A percentile compares a stretch with the other conserved stretches of the same genome.
Evolutionary conservation across 2,113 vertebrate species (phyloP).

Genomic region (Rynchops niger): DNA sequence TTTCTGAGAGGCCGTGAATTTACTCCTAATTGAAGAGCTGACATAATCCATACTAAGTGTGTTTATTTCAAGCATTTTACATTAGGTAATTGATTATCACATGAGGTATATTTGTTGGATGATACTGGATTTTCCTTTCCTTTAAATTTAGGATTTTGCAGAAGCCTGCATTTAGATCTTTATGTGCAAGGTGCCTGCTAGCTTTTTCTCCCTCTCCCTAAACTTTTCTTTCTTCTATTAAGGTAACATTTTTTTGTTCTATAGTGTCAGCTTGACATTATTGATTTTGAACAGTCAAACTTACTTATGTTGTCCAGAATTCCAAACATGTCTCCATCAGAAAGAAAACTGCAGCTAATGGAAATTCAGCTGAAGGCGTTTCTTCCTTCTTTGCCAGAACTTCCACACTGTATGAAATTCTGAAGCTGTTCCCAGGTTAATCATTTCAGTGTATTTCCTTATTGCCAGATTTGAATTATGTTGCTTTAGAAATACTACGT

Average conservation of each 20-base stretch:
- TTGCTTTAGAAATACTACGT: neutral
- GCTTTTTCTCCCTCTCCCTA: slow-evolving; percentile 25
- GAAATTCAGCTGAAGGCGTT: slow-evolving; percentile 65
- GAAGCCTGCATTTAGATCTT: slow-evolving; percentile 50
- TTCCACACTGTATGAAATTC: slow-evolving; percentile 14
- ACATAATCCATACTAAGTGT: slow-evolving; percentile 80
- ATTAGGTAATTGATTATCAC: slow-evolving; percentile 79
- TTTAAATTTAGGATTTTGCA: slow-evolving; percentile 67
- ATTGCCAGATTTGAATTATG: neutral
- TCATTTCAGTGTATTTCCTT: neutral
- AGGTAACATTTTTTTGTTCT: slow-evolving; percentile 74
- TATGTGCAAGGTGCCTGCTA: slow-evolving; percentile 29
- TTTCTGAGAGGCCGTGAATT: slow-evolving; percentile 74
- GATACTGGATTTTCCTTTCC: slow-evolving; percentile 46
- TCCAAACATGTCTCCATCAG: slow-evolving; percentile 76
- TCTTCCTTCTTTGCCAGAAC: neutral
- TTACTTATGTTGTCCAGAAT: slow-evolving; percentile 77
- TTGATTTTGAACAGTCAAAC: slow-evolving; percentile 80
- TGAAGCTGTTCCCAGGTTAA: slow-evolving; percentile 12
- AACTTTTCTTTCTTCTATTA: slow-evolving; percentile 67
- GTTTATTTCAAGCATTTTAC: slow-evolving; percentile 76
- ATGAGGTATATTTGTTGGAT: slow-evolving; percentile 52
- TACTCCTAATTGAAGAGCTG: slow-evolving; percentile 81
- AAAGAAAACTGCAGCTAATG: slow-evolving; percentile 74
- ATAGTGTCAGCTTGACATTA: slow-evolving; percentile 77